A percentile compares a stretch with the other conserved stretches of the same genome.
Evolutionary conservation across 1,140 invertebrate genomes (phyloP).

Genomic region (Drosophila navojoa): DNA sequence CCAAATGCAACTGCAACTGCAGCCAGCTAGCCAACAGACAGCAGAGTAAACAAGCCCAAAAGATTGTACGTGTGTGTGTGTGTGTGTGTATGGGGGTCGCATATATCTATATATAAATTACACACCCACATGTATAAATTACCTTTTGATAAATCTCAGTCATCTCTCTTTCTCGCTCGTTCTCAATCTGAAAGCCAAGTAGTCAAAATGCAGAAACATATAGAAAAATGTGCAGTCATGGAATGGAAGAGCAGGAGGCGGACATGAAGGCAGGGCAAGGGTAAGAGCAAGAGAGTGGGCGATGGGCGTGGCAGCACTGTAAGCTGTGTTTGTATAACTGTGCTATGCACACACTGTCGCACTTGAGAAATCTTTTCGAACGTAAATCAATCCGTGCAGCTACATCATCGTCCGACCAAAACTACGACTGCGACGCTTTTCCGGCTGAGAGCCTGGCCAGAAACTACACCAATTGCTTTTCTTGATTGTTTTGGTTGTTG

Average conservation of each 20-base stretch:
- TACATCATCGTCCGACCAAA: slow-evolving; percentile 72
- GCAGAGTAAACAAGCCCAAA: slow-evolving; percentile 47
- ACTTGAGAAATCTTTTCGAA: slow-evolving; percentile 83
- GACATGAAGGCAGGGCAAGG: no score
- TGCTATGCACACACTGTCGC: slow-evolving; percentile 47
- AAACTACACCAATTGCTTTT: slow-evolving; percentile 72
- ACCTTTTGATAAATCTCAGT: slow-evolving; percentile 83
- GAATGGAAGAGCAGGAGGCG: not conserved
- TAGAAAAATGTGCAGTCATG: slow-evolving; percentile 59
- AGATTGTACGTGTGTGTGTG: not conserved
- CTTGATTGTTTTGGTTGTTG: slow-evolving; percentile 67
- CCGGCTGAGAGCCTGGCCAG: slow-evolving; percentile 46
- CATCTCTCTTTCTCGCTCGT: not conserved
- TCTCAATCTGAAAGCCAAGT: not conserved
- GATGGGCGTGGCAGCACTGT: slow-evolving; percentile 7
- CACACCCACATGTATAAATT: slow-evolving; percentile 80
- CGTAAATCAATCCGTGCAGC: slow-evolving; percentile 83
- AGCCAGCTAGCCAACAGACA: slow-evolving; percentile 33
- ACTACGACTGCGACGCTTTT: slow-evolving; percentile 34
- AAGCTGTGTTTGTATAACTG: slow-evolving; percentile 35
- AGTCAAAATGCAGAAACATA: slow-evolving; percentile 59
- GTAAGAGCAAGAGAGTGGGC: not conserved
- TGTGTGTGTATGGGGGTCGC: not conserved
- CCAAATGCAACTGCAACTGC: slow-evolving; percentile 50
- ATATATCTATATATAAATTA: slow-evolving; percentile 72